Evolutionary conservation across 1,140 invertebrate genomes (phyloP).

Genomic region (Papilio glaucus): DNA sequence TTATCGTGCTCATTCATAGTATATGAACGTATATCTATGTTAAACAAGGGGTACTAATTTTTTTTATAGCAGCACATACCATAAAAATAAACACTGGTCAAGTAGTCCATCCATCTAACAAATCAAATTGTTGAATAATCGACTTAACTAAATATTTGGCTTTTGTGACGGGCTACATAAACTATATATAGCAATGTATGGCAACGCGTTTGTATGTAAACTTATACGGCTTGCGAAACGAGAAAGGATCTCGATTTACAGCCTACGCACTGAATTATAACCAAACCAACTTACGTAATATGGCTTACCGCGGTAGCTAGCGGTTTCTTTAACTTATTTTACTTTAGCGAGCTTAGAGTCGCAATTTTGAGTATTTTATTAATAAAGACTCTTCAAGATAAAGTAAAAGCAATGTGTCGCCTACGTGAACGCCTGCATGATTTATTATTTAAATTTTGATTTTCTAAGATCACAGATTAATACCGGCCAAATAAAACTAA

Average conservation of each 20-base stretch:
- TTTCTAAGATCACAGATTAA: no score
- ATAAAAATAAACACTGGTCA: no score
- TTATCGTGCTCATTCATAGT: no score
- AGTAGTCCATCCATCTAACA: background rate
- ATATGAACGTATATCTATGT: no score
- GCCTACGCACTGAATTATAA: conserved; percentile 3
- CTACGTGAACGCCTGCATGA: no score
- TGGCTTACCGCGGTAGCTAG: background rate
- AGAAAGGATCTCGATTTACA: conserved; percentile 26
- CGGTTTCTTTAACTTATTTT: background rate
- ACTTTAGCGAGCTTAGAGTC: background rate
- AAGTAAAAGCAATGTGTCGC: no score
- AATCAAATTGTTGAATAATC: background rate
- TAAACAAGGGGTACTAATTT: no score
- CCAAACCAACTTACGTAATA: conserved; percentile 1
- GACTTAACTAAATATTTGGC: background rate
- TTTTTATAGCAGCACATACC: no score
- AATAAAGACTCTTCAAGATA: no score
- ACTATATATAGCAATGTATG: background rate
- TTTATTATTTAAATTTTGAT: no score
- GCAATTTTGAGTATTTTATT: no score
- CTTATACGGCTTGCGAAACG: conserved; percentile 18
- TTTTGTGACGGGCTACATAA: background rate
- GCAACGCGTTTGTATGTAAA: background rate
- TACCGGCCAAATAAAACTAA: no score